Evolutionary conservation across 1,140 invertebrate genomes (phyloP).

Genomic region (Caenorhabditis remanei): DNA sequence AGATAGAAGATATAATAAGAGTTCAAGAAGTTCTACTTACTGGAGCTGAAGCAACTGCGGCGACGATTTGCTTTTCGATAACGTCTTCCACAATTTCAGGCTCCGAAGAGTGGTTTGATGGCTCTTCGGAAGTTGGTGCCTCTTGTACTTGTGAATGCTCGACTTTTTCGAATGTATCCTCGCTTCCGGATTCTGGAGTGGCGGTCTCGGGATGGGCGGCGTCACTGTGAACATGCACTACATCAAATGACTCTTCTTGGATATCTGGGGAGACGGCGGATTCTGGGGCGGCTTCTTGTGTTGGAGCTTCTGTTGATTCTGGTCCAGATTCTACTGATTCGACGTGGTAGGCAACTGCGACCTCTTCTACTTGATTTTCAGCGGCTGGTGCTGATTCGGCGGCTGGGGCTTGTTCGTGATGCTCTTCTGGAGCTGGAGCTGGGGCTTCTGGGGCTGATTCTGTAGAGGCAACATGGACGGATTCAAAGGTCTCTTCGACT

Average conservation of each 20-base stretch:
- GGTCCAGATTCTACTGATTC: constrained; percentile 9
- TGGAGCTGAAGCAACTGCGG: constrained; percentile 42
- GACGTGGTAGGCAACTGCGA: constrained; percentile 17
- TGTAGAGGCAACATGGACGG: neutral
- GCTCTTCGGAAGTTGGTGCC: constrained; percentile 43
- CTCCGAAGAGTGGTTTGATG: constrained; percentile 1
- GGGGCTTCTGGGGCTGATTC: neutral
- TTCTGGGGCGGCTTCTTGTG: neutral
- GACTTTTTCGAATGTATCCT: constrained; percentile 52
- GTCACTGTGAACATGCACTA: constrained; percentile 41
- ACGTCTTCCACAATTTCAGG: constrained; percentile 55
- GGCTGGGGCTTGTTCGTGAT: too few relatives aligned
- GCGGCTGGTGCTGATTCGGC: neutral
- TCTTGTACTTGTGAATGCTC: constrained; percentile 53
- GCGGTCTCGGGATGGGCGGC: constrained; percentile 16
- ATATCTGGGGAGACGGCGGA: neutral
- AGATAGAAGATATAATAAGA: constrained; percentile 2
- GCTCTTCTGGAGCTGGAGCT: neutral
- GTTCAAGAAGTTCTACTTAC: constrained; percentile 36
- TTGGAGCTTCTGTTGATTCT: neutral
- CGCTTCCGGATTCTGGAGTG: constrained; percentile 45
- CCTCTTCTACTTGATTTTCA: constrained; percentile 21
- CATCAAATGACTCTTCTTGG: constrained; percentile 18
- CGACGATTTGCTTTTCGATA: constrained; percentile 38
- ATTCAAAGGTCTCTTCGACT: neutral